phyloP scores from a whole-genome alignment of 2,888 invertebrate species.

The Drosophila meridionalis region DNA sequence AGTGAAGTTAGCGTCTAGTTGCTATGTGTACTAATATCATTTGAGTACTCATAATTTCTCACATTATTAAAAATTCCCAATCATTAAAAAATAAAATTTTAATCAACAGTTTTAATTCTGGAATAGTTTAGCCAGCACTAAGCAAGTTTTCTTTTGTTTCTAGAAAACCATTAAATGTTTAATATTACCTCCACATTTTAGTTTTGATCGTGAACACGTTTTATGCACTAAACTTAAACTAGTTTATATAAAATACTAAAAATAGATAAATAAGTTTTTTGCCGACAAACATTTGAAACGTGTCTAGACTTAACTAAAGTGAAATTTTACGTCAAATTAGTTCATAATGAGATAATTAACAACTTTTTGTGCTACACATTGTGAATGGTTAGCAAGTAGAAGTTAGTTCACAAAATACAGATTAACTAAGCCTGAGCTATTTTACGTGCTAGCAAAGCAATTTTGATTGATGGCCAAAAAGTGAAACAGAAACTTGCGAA shows the following conservation, averaged over 20 bases:
- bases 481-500: background rate
- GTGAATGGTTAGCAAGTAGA: background rate
- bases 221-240: background rate
- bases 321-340: background rate
- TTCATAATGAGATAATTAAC: slow-evolving; percentile 2
- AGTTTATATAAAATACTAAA: background rate
- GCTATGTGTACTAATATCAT: too few relatives aligned
- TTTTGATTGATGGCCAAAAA: background rate
- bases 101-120: too few relatives aligned
- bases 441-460: background rate
- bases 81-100: too few relatives aligned
- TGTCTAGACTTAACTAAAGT: background rate
- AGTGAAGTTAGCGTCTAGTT: background rate
- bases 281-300: slow-evolving; percentile 3
- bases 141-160: too few relatives aligned
- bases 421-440: background rate
- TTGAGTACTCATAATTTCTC: background rate
- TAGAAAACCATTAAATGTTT: too few relatives aligned
- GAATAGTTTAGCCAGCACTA: too few relatives aligned
- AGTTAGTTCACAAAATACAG: background rate
- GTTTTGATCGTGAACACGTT: background rate
- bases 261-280: background rate
- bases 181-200: too few relatives aligned
- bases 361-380: background rate
- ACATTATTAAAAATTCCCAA: background rate